phyloP scores from a whole-genome alignment of 2,113 vertebrate species.

The Bungarus multicinctus region DNA sequence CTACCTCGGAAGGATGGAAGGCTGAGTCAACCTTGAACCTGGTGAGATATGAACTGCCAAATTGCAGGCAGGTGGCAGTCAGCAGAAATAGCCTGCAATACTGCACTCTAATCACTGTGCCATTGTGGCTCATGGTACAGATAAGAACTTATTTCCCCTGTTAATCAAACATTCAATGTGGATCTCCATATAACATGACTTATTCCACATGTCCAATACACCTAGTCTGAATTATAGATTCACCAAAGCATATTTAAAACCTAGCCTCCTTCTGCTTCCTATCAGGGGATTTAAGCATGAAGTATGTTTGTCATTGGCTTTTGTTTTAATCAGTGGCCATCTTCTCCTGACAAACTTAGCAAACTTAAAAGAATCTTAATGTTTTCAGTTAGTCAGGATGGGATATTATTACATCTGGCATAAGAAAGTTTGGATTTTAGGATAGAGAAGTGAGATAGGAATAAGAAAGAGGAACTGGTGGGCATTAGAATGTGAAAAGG shows the following conservation, averaged over 20 bases:
- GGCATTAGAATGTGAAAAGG: conserved; percentile 62
- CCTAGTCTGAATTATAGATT: not conserved
- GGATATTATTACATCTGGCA: not conserved
- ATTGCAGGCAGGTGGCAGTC: too few relatives aligned
- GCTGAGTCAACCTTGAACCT: too few relatives aligned
- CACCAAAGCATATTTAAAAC: not conserved
- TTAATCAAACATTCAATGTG: not conserved
- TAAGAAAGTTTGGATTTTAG: not conserved
- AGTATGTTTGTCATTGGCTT: conserved; percentile 10
- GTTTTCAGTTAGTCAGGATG: not conserved
- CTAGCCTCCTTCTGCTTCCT: not conserved
- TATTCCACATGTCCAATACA: not conserved
- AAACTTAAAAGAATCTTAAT: not conserved
- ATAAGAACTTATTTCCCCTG: not conserved
- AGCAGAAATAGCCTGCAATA: too few relatives aligned
- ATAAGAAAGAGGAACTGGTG: conserved; percentile 62
- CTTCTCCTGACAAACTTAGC: conserved; percentile 2
- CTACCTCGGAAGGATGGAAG: too few relatives aligned
- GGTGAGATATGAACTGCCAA: too few relatives aligned
- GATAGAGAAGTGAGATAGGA: conserved; percentile 16
- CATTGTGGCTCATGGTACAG: not conserved
- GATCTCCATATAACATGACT: not conserved
- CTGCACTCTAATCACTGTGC: too few relatives aligned
- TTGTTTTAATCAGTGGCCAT: not conserved
- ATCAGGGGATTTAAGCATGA: conserved; percentile 8